phyloP scores from a whole-genome alignment of 2,113 vertebrate genomes.

The Fukomys damarensis region DNA sequence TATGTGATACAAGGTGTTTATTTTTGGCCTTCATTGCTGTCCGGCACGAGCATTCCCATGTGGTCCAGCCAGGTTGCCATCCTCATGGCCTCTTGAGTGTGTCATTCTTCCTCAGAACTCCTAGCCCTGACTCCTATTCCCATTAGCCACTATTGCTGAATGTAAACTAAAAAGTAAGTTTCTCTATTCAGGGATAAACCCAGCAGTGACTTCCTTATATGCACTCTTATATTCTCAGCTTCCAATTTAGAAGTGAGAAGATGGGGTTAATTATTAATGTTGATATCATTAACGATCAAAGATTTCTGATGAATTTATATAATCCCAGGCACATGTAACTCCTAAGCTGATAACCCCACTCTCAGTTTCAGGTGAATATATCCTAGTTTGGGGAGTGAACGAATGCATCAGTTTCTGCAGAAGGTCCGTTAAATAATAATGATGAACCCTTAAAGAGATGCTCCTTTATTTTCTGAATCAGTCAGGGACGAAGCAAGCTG shows the following conservation, averaged over 20 bases:
- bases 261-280: neutral
- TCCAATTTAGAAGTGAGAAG: neutral
- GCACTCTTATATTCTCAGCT: neutral
- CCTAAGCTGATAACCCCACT: neutral
- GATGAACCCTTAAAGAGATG: neutral
- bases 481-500: neutral
- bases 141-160: neutral
- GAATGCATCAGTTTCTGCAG: neutral
- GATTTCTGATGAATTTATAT: neutral
- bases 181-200: neutral
- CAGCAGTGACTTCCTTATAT: neutral
- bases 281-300: neutral
- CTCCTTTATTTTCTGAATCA: neutral
- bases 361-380: neutral
- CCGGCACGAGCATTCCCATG: neutral
- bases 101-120: neutral
- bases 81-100: neutral
- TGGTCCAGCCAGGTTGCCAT: neutral
- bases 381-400: neutral
- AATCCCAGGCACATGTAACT: neutral
- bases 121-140: neutral
- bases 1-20: neutral
- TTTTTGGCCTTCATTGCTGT: neutral
- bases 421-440: neutral
- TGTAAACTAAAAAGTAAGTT: neutral